Evolutionary conservation across 1,140 invertebrate genomes (phyloP).

Genomic region (Trinorchestia longiramus): DNA sequence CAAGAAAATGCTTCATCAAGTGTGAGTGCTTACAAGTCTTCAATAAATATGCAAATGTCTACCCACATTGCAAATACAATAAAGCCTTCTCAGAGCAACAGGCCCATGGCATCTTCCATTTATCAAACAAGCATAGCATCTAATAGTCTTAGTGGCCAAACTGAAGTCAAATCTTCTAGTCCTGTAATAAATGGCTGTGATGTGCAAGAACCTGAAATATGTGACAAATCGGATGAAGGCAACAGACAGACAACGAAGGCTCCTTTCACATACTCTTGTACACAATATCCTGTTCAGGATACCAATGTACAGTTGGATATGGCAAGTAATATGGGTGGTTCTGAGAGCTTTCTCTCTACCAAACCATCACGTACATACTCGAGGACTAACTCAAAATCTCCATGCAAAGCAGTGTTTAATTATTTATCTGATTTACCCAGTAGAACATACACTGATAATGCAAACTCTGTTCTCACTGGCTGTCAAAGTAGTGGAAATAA

Average conservation of each 20-base stretch:
- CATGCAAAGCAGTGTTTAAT: not conserved
- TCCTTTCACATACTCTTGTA: no score
- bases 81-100: not conserved
- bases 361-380: not conserved
- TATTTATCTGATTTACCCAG: not conserved
- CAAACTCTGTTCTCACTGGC: not conserved
- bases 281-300: no score
- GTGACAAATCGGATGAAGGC: not conserved
- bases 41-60: not conserved
- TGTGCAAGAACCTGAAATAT: not conserved
- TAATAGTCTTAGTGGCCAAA: not conserved
- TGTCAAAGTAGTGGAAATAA: not conserved
- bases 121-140: not conserved
- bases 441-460: not conserved
- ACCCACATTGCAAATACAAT: not conserved
- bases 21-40: not conserved
- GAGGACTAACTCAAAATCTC: not conserved
- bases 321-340: not conserved
- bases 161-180: slow-evolving; percentile 6
- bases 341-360: not conserved
- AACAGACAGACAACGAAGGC: no score
- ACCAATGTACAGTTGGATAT: not conserved
- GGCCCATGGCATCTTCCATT: not conserved
- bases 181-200: not conserved
- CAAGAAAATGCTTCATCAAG: not conserved